Evolutionary conservation across 1,140 invertebrate genomes (phyloP).

Genomic region (Steinernema khuongi): DNA sequence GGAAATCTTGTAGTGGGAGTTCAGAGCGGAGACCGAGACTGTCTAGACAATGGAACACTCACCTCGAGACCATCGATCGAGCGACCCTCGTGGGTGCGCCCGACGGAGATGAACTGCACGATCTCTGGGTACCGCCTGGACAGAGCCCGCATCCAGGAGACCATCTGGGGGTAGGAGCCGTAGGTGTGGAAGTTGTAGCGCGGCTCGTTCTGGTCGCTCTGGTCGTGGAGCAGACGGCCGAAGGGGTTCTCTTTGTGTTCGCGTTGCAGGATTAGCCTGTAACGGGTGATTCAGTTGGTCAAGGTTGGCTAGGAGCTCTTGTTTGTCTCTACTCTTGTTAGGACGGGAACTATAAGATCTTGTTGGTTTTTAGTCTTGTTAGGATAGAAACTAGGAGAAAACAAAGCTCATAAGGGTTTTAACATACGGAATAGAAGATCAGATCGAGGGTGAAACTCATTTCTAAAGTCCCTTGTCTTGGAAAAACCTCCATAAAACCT

Average conservation of each 20-base stretch:
- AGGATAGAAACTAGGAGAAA: too few species aligned
- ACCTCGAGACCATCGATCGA: constrained; percentile 57
- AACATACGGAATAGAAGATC: too few species aligned
- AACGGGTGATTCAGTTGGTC: constrained; percentile 29
- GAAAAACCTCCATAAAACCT: too few species aligned
- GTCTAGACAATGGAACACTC: constrained; percentile 23
- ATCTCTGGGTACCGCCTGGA: constrained; percentile 47
- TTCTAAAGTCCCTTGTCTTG: too few species aligned
- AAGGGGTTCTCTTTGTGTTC: constrained; percentile 27
- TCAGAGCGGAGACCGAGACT: constrained; percentile 3
- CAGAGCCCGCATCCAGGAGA: constrained; percentile 49
- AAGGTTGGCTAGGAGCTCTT: too few species aligned
- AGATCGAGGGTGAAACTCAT: too few species aligned
- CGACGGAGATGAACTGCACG: constrained; percentile 56
- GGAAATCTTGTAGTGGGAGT: not conserved
- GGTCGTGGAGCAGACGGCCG: constrained; percentile 25
- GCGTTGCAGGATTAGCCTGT: constrained; percentile 45
- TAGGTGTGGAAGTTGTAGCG: constrained; percentile 39
- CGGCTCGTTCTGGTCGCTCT: constrained; percentile 25
- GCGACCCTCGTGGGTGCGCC: constrained; percentile 51
- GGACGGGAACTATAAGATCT: too few species aligned
- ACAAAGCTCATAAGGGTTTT: too few species aligned
- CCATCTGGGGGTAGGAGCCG: constrained; percentile 51
- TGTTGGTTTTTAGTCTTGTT: too few species aligned
- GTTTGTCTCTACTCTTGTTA: too few species aligned